Percentiles rank a stretch among this genome's conserved stretches.
These are phyloP conservation scores for Helicoverpa armigera DNA, from an alignment of 1,140 invertebrate species.

Conservation along the genomic window DNA sequence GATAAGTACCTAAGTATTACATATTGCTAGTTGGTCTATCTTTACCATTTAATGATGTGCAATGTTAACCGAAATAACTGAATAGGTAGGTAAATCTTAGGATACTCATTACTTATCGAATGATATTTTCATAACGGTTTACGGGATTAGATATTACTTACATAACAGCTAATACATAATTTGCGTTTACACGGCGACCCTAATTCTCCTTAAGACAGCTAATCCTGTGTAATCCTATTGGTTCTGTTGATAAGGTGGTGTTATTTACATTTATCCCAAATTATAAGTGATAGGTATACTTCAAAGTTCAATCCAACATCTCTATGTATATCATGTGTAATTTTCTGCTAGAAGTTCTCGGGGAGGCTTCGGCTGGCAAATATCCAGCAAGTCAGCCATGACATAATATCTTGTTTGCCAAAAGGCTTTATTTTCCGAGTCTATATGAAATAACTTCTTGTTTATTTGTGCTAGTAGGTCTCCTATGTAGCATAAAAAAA, in stretches of 20 bases:
- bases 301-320: conserved; percentile 2
- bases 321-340: conserved; percentile 21
- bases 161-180: background rate
- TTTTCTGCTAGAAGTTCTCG: conserved; percentile 32
- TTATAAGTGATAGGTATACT: background rate
- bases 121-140: too few species aligned
- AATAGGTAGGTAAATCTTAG: too few species aligned
- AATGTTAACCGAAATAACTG: too few species aligned
- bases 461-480: conserved; percentile 43
- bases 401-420: conserved; percentile 50
- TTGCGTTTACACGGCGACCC: background rate
- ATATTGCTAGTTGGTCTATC: too few species aligned
- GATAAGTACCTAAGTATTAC: too few species aligned
- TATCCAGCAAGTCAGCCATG: conserved; percentile 51
- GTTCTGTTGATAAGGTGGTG: background rate
- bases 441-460: conserved; percentile 35
- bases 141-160: background rate
- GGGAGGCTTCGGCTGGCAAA: conserved; percentile 49
- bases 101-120: too few species aligned
- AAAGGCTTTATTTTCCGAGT: conserved; percentile 47
- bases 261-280: background rate
- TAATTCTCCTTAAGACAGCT: background rate
- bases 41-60: too few species aligned
- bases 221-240: background rate
- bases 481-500: conserved; percentile 25